Evolutionary conservation across 2,888 invertebrate species (phyloP), one percentile per base, ranked within the genome.

Genomic region (Drosophila kambysellisi): DNA sequence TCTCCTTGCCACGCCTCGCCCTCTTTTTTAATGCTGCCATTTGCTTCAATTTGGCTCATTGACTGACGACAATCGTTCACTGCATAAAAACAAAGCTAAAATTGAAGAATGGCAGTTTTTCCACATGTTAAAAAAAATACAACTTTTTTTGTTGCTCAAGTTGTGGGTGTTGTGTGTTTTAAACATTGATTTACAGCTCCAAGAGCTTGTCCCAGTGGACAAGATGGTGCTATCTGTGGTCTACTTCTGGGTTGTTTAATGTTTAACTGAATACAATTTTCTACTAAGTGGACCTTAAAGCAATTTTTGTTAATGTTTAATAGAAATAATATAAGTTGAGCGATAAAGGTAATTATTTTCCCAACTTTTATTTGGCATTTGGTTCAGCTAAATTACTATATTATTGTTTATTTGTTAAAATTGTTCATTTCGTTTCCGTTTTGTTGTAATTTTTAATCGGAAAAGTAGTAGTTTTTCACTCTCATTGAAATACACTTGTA

Each of bases 31-130:
- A 81, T 46, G 52, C 83, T 78, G 68, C 72, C 81, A 77, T 79
- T 83, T 88, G 66, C 83, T 57, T 79, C 76, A 81, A 81, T 75
- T 74, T 81, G 68, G 64, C 65, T 73, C 73, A 70, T 70, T 83
- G 54, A 79, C 61, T 56, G 58, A 43, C 43, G 53, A 52, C 39
- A 48, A 32, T 35, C 37, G 56, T 57, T 57, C 53, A 35, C 29
- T 25, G 8, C 58, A 53, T 48, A 50, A 39, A 29, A 52, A 29
- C 17, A 37, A 35, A 7, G 17, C 15, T 39, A 20, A 57, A 41
- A 30, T 20, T 43, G 1, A 37, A 35, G 56, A 50, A 43, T 53
- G 39, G 20, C 3, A 62, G 9, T 30, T 52, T 30, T 11, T 43
- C 41, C 66, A 70, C 65, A 56, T 71, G 56, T n/a, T 43, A 46